A percentile compares a stretch with the other conserved stretches of the same genome.
Evolutionary conservation across 1,140 invertebrate genomes (phyloP).

Genomic region (Plutomurus gul): DNA sequence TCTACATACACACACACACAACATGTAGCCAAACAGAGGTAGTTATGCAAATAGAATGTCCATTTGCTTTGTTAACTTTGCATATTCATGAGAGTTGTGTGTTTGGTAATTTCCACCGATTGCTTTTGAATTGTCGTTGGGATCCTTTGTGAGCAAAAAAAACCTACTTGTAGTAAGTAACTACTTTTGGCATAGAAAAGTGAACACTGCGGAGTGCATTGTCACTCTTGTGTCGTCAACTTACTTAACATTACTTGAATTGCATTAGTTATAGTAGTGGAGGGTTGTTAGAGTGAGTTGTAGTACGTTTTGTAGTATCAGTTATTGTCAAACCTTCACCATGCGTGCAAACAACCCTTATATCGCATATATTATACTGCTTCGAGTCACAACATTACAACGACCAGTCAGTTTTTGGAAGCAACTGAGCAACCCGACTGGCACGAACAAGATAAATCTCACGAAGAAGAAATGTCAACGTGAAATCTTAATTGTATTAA

Average conservation of each 20-base stretch:
- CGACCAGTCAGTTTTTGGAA: no score
- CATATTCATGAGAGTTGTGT: neutral
- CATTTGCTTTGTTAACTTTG: no score
- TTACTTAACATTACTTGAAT: neutral
- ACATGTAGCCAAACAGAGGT: neutral
- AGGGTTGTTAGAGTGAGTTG: neutral
- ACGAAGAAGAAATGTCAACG: no score
- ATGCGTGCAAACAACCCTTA: neutral
- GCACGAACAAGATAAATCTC: no score
- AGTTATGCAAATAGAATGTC: neutral
- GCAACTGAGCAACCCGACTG: no score
- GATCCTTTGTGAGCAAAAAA: neutral
- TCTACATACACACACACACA: neutral
- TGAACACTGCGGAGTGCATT: neutral
- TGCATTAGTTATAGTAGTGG: neutral
- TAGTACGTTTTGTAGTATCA: no score
- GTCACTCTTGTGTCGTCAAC: conserved; percentile 5
- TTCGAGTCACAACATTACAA: no score
- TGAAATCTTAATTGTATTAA: no score
- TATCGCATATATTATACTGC: no score
- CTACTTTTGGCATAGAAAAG: no score
- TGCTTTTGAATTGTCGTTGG: neutral
- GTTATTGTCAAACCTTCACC: conserved; percentile 2
- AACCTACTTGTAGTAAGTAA: neutral
- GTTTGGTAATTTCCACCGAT: neutral